Percentiles rank a stretch among this genome's conserved stretches.
phyloP scores from a whole-genome alignment of 2,797 vertebrate species.

The Emydoidea blandingii region DNA sequence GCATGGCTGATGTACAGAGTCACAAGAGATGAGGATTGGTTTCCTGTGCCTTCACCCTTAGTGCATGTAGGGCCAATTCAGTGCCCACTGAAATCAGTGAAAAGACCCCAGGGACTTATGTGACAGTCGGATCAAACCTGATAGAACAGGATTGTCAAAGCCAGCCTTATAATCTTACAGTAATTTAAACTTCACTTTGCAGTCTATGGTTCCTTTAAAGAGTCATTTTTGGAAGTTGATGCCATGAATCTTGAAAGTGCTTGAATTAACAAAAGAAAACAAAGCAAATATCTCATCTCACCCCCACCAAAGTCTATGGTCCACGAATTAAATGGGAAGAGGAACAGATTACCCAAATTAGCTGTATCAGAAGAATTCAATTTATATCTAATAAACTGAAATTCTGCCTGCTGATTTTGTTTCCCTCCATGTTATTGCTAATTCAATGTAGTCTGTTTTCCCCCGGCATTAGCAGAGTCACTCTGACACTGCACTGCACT shows the following conservation, averaged over 20 bases:
- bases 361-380: not conserved
- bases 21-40: not conserved
- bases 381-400: not conserved
- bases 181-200: not conserved
- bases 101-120: not conserved
- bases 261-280: not conserved
- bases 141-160: rapidly evolving
- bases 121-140: rapidly evolving
- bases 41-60: not conserved
- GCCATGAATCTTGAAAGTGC: not conserved
- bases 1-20: not conserved
- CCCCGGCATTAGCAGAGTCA: constrained; percentile 40
- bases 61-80: not conserved
- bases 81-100: rapidly evolving
- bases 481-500: not conserved
- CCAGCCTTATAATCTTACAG: rapidly evolving
- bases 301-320: not conserved
- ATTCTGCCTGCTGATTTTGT: constrained; percentile 19
- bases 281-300: not conserved
- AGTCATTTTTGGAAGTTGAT: not conserved
- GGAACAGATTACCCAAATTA: not conserved
- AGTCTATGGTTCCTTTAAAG: not conserved
- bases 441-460: not conserved
- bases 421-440: constrained; percentile 5
- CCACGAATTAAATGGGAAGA: not conserved